phyloP scores from a whole-genome alignment of 2,888 invertebrate species.

The Lamproptera curius region DNA sequence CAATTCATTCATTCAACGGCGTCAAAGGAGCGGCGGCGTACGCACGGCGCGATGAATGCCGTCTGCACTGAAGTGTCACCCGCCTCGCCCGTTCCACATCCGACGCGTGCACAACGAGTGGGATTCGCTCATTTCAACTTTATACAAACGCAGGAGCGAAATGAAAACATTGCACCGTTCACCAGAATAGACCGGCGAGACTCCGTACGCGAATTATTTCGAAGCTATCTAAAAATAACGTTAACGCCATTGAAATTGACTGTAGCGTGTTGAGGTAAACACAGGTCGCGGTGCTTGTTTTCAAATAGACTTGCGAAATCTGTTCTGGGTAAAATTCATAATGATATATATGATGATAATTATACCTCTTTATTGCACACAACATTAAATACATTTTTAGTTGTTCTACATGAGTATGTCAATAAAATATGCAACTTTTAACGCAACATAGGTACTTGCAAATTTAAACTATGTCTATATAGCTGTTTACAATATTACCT shows the following conservation, averaged over 20 bases:
- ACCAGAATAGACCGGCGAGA: slow-evolving; percentile 4
- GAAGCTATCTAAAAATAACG: slow-evolving; percentile 8
- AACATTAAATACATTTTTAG: too few relatives aligned
- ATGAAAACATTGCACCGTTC: slow-evolving; percentile 16
- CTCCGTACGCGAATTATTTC: slow-evolving; percentile 9
- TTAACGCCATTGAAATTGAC: neutral
- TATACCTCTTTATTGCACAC: too few relatives aligned
- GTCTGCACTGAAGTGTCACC: slow-evolving; percentile 65
- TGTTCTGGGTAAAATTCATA: too few relatives aligned
- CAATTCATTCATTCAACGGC: slow-evolving; percentile 66
- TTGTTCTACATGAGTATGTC: too few relatives aligned
- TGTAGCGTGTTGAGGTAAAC: neutral
- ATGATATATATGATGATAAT: too few relatives aligned
- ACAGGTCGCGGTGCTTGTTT: too few relatives aligned
- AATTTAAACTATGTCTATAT: too few relatives aligned
- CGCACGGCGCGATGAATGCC: slow-evolving; percentile 64
- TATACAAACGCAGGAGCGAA: slow-evolving; percentile 9
- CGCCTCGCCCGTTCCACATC: slow-evolving; percentile 52
- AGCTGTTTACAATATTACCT: too few relatives aligned
- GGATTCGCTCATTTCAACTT: slow-evolving; percentile 25
- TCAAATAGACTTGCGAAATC: too few relatives aligned
- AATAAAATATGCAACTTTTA: too few relatives aligned
- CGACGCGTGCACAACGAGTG: slow-evolving; percentile 41
- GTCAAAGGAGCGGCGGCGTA: slow-evolving; percentile 58
- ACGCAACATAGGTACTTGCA: too few relatives aligned